A percentile compares a stretch with the other conserved stretches of the same genome.
Conservation (phyloP, 2,888 invertebrate genomes). For the Orthosia gothica region DNA sequence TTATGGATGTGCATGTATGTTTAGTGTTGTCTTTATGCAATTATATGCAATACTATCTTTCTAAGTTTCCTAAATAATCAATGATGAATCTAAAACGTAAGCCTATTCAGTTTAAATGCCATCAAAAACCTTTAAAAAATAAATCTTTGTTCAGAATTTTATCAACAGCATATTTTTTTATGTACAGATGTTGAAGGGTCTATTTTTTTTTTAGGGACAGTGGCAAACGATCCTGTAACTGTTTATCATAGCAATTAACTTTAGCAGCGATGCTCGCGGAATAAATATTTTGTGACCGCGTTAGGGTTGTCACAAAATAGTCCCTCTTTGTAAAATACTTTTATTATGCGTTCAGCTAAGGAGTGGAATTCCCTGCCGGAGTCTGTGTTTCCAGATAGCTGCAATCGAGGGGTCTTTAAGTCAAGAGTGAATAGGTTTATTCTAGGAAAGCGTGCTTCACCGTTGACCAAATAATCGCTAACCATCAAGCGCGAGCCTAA, state of each 20-base stretch:
- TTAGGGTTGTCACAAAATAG: constrained; percentile 50
- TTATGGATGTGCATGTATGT: background rate
- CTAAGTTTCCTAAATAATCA: background rate
- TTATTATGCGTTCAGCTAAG: too few relatives aligned
- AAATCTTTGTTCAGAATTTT: constrained; percentile 42
- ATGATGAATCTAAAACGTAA: background rate
- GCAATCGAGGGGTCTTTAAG: too few relatives aligned
- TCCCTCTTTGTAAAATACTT: too few relatives aligned
- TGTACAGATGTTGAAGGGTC: constrained; percentile 56
- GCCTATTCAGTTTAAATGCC: background rate
- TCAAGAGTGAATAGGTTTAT: too few relatives aligned
- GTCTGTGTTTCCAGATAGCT: too few relatives aligned
- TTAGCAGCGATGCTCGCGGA: constrained; percentile 68
- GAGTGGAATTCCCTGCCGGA: too few relatives aligned
- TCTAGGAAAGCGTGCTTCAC: too few relatives aligned
- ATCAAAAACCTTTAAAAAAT: constrained; percentile 33
- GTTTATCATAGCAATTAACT: constrained; percentile 82
- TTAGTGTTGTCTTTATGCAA: background rate
- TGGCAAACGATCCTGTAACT: constrained; percentile 75
- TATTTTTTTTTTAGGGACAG: constrained; percentile 61
- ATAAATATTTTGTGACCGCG: constrained; percentile 72
- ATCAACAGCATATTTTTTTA: constrained; percentile 51
- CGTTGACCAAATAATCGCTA: too few relatives aligned
- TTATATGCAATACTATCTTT: background rate
- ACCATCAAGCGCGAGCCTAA: too few relatives aligned